phyloP scores from a whole-genome alignment of 2,888 invertebrate genomes.

The Pharmacophagus antenor region DNA sequence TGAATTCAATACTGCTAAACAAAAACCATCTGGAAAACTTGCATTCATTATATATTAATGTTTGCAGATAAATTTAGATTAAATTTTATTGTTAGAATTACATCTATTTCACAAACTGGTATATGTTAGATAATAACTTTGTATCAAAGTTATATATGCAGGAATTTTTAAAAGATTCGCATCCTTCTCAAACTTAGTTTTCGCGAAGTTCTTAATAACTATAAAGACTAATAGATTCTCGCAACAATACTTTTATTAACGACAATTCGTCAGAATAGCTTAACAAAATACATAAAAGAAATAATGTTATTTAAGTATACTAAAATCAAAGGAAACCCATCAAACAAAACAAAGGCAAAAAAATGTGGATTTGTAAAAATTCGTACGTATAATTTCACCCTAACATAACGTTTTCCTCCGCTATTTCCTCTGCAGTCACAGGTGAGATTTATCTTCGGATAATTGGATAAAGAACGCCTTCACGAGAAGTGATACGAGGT shows the following conservation, averaged over 20 bases:
- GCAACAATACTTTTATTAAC: background rate
- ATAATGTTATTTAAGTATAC: background rate
- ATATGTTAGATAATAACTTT: too few species aligned
- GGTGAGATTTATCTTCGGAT: constrained; percentile 81
- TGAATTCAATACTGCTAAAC: too few species aligned
- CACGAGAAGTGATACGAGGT: constrained; percentile 74
- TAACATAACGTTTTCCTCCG: constrained; percentile 63
- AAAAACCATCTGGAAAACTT: too few species aligned
- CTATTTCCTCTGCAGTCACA: constrained; percentile 76
- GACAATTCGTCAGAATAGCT: background rate
- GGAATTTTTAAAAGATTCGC: too few species aligned
- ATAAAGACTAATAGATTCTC: too few species aligned
- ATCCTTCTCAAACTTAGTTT: too few species aligned
- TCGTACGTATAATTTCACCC: constrained; percentile 54
- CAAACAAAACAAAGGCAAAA: constrained; percentile 37
- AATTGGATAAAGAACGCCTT: constrained; percentile 81
- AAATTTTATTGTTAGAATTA: too few species aligned
- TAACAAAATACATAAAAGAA: background rate
- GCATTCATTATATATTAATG: too few species aligned
- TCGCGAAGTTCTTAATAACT: too few species aligned
- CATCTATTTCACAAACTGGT: too few species aligned
- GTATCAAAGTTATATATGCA: too few species aligned
- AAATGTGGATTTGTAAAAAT: constrained; percentile 56
- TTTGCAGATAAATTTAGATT: too few species aligned
- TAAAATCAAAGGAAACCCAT: constrained; percentile 30